Evolutionary conservation across 2,113 vertebrate genomes (phyloP).

Genomic region (Ptychochromis oligacanthus): DNA sequence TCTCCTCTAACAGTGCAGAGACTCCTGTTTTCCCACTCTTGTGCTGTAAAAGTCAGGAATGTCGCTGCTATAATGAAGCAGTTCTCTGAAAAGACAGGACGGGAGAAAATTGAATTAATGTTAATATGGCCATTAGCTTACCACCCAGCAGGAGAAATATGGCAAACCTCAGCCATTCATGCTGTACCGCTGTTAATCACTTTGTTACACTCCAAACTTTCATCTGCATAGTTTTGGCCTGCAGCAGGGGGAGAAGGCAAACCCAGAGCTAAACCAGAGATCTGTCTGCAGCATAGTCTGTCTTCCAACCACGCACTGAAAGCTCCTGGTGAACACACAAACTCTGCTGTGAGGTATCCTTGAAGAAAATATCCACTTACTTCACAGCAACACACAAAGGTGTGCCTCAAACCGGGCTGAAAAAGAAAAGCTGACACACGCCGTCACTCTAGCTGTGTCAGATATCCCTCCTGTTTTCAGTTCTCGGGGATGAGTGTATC

Average conservation of each 20-base stretch:
- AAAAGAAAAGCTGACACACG: constrained; percentile 51
- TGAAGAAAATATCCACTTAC: constrained; percentile 65
- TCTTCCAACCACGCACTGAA: constrained; percentile 70
- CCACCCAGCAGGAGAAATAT: constrained; percentile 72
- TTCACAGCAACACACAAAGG: constrained; percentile 58
- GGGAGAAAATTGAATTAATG: constrained; percentile 74
- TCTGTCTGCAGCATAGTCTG: constrained; percentile 69
- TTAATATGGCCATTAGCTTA: constrained; percentile 72
- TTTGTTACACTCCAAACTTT: constrained; percentile 67
- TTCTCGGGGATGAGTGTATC: constrained; percentile 32
- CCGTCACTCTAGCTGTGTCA: constrained; percentile 37
- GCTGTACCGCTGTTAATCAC: constrained; percentile 69
- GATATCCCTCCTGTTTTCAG: constrained; percentile 34
- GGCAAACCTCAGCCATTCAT: constrained; percentile 67
- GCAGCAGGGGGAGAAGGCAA: constrained; percentile 35
- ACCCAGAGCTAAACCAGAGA: constrained; percentile 74
- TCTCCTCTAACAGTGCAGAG: constrained; percentile 34
- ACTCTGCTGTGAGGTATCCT: constrained; percentile 61
- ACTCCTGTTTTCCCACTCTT: constrained; percentile 56
- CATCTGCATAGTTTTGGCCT: constrained; percentile 71
- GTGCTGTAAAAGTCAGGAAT: constrained; percentile 78
- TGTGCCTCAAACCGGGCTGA: constrained; percentile 39
- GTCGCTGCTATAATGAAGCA: constrained; percentile 66
- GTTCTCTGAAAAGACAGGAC: constrained; percentile 60
- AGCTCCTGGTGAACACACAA: constrained; percentile 66